Evolutionary conservation across 2,888 invertebrate species (phyloP), one percentile per base, ranked within the genome.

Genomic region (Leptura quadrifasciata): DNA sequence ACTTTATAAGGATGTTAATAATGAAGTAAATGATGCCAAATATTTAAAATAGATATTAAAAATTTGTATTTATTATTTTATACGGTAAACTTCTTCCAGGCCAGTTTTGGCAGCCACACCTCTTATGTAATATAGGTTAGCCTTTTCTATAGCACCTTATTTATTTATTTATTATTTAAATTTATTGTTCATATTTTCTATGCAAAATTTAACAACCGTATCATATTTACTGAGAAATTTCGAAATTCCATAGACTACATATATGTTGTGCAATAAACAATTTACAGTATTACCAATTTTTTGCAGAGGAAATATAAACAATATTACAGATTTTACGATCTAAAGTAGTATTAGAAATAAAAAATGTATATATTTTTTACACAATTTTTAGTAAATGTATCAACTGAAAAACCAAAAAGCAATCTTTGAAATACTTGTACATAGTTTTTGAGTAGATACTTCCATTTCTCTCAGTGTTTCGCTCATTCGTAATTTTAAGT

Each of bases 11-110:
- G 86, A 87, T 87, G 87, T 87, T 87, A 85, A 86, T 83, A 79
- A 84, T 85, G 80, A 83, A 83, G 85, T 84, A 85, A 85, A 87
- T 87, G 88, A 88, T 88, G 88, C 88, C 88, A 88, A 88, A 88
- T 88, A 88, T 87, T 87, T 85, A 79, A 83, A 80, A 82, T 84
- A 84, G 83, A 81, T 83, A 82, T 83, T 81, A 82, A 82, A 80
- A 81, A 79, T 79, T 79, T 78, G 76, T 80, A 81, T 81, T 82
- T 80, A 78, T 82, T 80, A 81, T 79, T 82, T 82, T 77, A 76
- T 79, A 79, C 78, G 74, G 77, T 77, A 82, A 79, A 79, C 79
- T 82, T 83, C 82, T 83, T 84, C 84, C 82, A 82, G 79, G 83
- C 83, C 83, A 82, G 74, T 76, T 76, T 70, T 82, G 84, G 84